Conservation (phyloP, 2,797 vertebrate species). For the Rhynchotus rufescens region DNA sequence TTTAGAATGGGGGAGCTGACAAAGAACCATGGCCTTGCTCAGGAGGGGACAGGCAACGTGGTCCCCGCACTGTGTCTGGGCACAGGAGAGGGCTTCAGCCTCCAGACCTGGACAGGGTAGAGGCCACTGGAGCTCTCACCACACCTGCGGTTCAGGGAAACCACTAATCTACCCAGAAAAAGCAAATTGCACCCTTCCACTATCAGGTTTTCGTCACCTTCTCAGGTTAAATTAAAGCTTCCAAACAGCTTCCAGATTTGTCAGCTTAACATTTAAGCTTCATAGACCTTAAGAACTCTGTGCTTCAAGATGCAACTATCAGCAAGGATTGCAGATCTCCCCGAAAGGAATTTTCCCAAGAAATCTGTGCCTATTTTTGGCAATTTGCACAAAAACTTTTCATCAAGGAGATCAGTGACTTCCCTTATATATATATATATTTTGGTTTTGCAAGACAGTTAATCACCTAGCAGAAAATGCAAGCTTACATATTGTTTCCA, state of each 20-base stretch:
- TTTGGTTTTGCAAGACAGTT: not conserved
- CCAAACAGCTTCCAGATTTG: not conserved
- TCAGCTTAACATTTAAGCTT: not conserved
- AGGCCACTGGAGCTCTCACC: not conserved
- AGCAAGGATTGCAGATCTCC: not conserved
- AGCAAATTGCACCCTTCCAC: not conserved
- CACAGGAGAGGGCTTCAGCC: not conserved
- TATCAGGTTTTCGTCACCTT: not conserved
- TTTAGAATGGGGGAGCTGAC: not conserved
- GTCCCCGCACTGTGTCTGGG: not conserved
- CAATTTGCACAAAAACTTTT: not conserved
- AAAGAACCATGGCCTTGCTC: not conserved
- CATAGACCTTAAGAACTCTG: not conserved
- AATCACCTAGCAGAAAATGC: not conserved
- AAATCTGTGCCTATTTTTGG: not conserved
- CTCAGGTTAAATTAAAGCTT: not conserved
- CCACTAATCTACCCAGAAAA: not conserved
- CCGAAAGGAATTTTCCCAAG: not conserved
- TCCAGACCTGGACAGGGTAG: not conserved
- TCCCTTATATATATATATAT: not conserved
- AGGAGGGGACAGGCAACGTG: not conserved
- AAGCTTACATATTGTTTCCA: not conserved
- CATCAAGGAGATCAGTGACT: not conserved
- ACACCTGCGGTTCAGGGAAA: not conserved
- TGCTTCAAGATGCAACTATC: not conserved